Percentiles rank a stretch among this genome's conserved stretches.
Evolutionary conservation across 2,113 vertebrate species (phyloP).

Genomic region (Collichthys lucidus): DNA sequence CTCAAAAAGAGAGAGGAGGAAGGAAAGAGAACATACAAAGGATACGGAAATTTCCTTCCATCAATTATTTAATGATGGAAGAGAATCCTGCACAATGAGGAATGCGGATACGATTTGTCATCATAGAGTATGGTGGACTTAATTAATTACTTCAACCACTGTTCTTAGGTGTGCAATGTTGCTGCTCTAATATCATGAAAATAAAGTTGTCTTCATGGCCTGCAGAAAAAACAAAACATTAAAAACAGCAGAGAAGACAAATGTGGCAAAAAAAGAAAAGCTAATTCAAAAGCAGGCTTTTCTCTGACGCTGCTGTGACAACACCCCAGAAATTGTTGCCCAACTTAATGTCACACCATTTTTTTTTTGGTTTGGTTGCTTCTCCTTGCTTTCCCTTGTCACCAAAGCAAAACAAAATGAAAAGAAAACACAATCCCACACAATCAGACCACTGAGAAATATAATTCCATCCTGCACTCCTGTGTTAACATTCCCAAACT

Average conservation of each 20-base stretch:
- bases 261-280: slow-evolving; percentile 47
- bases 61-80: slow-evolving; percentile 69
- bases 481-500: slow-evolving; percentile 51
- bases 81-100: slow-evolving; percentile 44
- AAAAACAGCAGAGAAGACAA: slow-evolving; percentile 40
- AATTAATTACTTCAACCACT: slow-evolving; percentile 47
- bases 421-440: slow-evolving; percentile 21
- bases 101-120: slow-evolving; percentile 22
- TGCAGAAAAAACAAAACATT: slow-evolving; percentile 27
- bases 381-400: background rate
- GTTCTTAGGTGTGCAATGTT: slow-evolving; percentile 16
- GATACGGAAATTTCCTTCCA: slow-evolving; percentile 31
- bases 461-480: slow-evolving; percentile 44
- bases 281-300: slow-evolving; percentile 41
- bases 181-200: slow-evolving; percentile 25
- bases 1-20: slow-evolving; percentile 7
- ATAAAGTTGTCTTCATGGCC: slow-evolving; percentile 30
- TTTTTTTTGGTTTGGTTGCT: slow-evolving; percentile 3
- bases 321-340: slow-evolving; percentile 2
- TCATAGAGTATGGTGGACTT: slow-evolving; percentile 31
- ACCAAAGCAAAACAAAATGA: slow-evolving; percentile 18
- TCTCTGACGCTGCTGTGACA: slow-evolving; percentile 26
- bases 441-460: slow-evolving; percentile 35
- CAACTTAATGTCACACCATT: slow-evolving; percentile 18
- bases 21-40: slow-evolving; percentile 34